A percentile compares a stretch with the other conserved stretches of the same genome.
These are phyloP conservation scores for Drosophila nr. perissopoda DNA, from an alignment of 2,888 invertebrate species.

Conservation along the genomic window DNA sequence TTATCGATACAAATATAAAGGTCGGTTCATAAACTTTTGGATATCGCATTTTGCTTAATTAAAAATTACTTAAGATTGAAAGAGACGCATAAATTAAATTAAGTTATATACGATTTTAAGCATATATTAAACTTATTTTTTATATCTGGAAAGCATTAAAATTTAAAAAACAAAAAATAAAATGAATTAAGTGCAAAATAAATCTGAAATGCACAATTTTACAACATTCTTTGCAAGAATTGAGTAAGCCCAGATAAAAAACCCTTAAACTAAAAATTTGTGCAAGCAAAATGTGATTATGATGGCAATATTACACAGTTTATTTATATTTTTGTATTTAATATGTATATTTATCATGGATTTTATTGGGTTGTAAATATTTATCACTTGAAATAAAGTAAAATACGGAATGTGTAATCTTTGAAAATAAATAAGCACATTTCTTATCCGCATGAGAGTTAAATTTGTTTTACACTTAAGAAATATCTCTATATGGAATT, in stretches of 20 bases:
- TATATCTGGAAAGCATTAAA: not conserved
- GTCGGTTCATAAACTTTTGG: no score
- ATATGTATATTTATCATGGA: not conserved
- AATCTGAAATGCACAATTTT: not conserved
- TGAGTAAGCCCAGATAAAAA: not conserved
- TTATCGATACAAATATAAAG: not conserved
- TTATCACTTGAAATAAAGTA: not conserved
- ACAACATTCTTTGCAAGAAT: not conserved
- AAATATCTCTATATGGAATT: conserved; percentile 23
- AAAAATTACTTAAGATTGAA: not conserved
- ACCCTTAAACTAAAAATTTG: not conserved
- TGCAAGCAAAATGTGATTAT: not conserved
- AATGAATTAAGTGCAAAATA: not conserved
- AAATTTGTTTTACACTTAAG: conserved; percentile 17
- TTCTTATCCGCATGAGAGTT: conserved; percentile 14
- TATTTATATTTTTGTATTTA: not conserved
- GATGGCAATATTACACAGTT: not conserved
- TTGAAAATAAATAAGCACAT: conserved; percentile 18
- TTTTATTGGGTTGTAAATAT: not conserved
- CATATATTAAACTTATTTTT: not conserved
- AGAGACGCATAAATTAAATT: not conserved
- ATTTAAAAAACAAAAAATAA: not conserved
- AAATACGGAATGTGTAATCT: not conserved
- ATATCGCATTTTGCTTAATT: no score
- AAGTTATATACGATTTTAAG: not conserved